A percentile compares a stretch with the other conserved stretches of the same genome.
Evolutionary conservation across 2,888 invertebrate species (phyloP).

Genomic region (Cataglyphis altisquamis): DNA sequence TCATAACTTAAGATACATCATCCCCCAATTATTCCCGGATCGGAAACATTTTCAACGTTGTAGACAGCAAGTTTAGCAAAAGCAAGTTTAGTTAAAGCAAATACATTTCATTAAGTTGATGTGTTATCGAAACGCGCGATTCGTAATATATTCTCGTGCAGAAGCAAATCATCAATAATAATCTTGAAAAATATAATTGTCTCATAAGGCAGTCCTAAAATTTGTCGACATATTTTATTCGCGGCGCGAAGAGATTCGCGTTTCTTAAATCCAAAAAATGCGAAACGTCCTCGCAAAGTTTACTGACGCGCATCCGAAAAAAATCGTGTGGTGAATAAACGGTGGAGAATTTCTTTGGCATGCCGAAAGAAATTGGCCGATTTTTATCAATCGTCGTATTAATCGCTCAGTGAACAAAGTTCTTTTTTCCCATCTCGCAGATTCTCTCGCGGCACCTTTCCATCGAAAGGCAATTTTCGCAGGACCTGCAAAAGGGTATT

Average conservation of each 20-base stretch:
- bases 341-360: too few relatives aligned
- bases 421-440: constrained; percentile 17
- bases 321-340: constrained; percentile 59
- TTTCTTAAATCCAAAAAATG: constrained; percentile 11
- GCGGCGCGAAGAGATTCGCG: not conserved
- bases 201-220: not conserved
- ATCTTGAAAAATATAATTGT: not conserved
- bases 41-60: not conserved
- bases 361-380: constrained; percentile 45
- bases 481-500: not conserved
- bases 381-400: constrained; percentile 16
- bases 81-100: not conserved
- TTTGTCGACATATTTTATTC: not conserved
- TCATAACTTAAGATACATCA: not conserved
- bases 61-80: not conserved
- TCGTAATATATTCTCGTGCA: not conserved
- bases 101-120: not conserved
- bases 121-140: not conserved
- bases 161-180: not conserved
- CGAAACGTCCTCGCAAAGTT: constrained; percentile 33
- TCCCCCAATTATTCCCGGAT: not conserved
- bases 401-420: constrained; percentile 50
- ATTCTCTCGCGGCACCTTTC: not conserved
- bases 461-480: not conserved
- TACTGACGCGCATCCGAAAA: not conserved